Evolutionary conservation across 2,113 vertebrate genomes (phyloP).

Genomic region (Podilymbus podiceps): DNA sequence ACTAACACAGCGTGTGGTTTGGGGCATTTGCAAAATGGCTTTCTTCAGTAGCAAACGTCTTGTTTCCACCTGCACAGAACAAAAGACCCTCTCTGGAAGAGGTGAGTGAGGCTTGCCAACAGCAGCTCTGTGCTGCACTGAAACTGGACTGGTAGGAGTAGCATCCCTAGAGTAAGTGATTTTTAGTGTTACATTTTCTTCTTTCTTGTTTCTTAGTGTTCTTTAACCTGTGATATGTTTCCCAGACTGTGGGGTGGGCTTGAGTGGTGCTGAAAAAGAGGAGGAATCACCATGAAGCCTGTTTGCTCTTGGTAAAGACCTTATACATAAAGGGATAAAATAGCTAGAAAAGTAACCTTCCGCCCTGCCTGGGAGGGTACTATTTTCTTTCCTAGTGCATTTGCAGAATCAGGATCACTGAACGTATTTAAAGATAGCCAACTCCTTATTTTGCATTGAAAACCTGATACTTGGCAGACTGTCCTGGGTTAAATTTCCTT

Average conservation of each 20-base stretch:
- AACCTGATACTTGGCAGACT: background rate
- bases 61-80: background rate
- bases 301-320: background rate
- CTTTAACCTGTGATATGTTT: background rate
- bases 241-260: background rate
- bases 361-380: background rate
- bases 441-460: background rate
- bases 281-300: background rate
- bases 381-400: background rate
- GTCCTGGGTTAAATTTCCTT: background rate
- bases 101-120: accelerated
- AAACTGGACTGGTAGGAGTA: background rate
- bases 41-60: background rate
- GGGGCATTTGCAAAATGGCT: background rate
- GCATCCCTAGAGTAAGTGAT: too few relatives aligned
- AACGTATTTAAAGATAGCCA: background rate
- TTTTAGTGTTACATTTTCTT: background rate
- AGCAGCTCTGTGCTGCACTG: background rate
- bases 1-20: too few relatives aligned
- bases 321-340: background rate
- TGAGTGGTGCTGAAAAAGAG: background rate
- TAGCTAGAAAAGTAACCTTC: background rate
- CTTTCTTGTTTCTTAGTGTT: background rate
- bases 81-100: background rate
- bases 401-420: background rate